phyloP scores from a whole-genome alignment of 2,797 vertebrate genomes.

The Cyclura pinguis region DNA sequence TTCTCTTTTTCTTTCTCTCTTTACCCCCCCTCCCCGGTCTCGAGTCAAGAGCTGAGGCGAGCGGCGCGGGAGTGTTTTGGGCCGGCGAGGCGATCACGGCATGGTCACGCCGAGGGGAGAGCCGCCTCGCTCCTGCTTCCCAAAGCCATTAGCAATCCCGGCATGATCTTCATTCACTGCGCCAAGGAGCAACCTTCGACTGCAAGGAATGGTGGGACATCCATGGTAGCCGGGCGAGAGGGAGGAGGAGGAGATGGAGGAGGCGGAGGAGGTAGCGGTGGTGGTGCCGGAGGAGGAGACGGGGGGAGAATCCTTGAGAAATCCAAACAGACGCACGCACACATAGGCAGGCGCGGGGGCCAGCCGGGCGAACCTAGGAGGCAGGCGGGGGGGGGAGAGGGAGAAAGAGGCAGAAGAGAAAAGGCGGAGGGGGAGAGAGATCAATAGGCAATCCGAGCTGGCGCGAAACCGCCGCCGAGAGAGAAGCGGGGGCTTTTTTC shows the following conservation, averaged over 20 bases:
- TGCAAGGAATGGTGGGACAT: constrained; percentile 91
- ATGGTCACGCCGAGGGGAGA: constrained; percentile 88
- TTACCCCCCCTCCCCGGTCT: constrained; percentile 72
- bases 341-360: constrained; percentile 56
- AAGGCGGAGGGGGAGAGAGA: constrained; percentile 69
- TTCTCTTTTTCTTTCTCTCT: neutral
- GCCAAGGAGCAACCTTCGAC: constrained; percentile 90
- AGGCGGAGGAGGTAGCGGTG: constrained; percentile 73
- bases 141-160: constrained; percentile 90
- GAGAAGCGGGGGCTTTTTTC: constrained; percentile 76
- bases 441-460: constrained; percentile 81
- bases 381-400: constrained; percentile 58
- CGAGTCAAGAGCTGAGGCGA: constrained; percentile 75
- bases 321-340: constrained; percentile 84
- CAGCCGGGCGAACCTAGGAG: constrained; percentile 83
- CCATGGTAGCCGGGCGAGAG: constrained; percentile 85
- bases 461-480: constrained; percentile 72
- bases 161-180: constrained; percentile 95
- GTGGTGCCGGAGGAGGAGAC: constrained; percentile 39
- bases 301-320: constrained; percentile 86
- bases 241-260: constrained; percentile 71
- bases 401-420: neutral
- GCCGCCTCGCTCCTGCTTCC: constrained; percentile 80
- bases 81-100: constrained; percentile 91
- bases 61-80: constrained; percentile 81